phyloP scores from a whole-genome alignment of 2,888 invertebrate genomes.

The Tachina lurida region DNA sequence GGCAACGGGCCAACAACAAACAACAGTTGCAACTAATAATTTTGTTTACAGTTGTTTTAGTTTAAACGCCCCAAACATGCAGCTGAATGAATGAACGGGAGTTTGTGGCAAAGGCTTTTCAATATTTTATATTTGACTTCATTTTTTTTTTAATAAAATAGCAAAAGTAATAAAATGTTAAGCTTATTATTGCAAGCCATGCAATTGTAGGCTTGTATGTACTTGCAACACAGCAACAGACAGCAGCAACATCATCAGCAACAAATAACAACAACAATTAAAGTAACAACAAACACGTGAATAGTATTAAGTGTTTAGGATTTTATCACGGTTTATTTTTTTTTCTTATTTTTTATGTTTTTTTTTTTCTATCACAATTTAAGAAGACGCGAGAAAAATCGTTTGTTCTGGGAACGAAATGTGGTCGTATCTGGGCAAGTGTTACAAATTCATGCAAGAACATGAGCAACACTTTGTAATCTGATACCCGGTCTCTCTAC shows the following conservation, averaged over 20 bases:
- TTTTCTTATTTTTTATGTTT: not conserved
- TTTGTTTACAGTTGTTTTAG: conserved; percentile 56
- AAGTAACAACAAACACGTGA: conserved; percentile 65
- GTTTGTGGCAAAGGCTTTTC: conserved; percentile 35
- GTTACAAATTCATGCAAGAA: conserved; percentile 65
- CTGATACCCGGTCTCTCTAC: conserved; percentile 44
- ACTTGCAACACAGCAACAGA: conserved; percentile 38
- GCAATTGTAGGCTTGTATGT: conserved; percentile 37
- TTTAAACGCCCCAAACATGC: conserved; percentile 49
- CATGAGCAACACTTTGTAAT: conserved; percentile 70
- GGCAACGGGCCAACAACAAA: not conserved
- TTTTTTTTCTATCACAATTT: conserved; percentile 19
- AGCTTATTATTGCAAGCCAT: conserved; percentile 66
- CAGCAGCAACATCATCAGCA: conserved; percentile 44
- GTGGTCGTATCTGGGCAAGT: conserved; percentile 53
- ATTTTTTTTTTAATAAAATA: not conserved
- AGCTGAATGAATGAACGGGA: conserved; percentile 12
- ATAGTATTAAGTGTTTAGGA: conserved; percentile 65
- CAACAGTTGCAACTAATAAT: conserved; percentile 58
- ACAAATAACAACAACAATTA: conserved; percentile 54
- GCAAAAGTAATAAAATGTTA: conserved; percentile 63
- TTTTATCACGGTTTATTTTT: conserved; percentile 51
- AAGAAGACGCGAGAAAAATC: conserved; percentile 47
- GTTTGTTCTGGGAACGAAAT: conserved; percentile 37
- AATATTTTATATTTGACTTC: conserved; percentile 7